These are phyloP conservation scores for Furnarius figulus DNA, from an alignment of 2,113 vertebrate genomes.

Conservation along the genomic window DNA sequence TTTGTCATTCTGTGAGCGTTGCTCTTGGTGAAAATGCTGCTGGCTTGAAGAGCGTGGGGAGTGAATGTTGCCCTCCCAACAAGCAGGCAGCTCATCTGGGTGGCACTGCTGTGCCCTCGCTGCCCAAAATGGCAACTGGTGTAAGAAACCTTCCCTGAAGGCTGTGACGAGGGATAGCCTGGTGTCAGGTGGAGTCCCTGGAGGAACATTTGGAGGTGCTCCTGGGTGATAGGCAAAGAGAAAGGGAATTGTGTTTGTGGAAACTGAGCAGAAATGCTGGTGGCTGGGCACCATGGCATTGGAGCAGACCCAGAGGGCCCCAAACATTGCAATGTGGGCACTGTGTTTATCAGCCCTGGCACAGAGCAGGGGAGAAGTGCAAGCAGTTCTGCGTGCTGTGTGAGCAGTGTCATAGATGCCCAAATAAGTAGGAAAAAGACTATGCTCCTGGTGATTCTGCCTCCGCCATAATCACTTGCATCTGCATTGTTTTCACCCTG, in stretches of 20 bases:
- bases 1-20: neutral
- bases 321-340: fast-evolving
- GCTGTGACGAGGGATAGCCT: neutral
- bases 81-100: neutral
- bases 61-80: neutral
- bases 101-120: neutral
- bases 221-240: neutral
- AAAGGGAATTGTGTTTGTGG: neutral
- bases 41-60: neutral
- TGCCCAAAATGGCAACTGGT: neutral
- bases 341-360: neutral
- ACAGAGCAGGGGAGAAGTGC: neutral
- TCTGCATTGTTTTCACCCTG: neutral
- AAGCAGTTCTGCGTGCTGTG: neutral
- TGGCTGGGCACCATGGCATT: neutral
- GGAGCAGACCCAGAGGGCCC: neutral
- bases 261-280: neutral
- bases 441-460: neutral
- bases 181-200: neutral
- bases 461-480: neutral
- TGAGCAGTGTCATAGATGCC: neutral
- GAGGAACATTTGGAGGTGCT: neutral
- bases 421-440: neutral
- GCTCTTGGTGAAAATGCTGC: neutral
- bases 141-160: neutral